Base-by-base conservation (phyloP, 1,140 invertebrate genomes). In the Bombus confusus region DNA sequence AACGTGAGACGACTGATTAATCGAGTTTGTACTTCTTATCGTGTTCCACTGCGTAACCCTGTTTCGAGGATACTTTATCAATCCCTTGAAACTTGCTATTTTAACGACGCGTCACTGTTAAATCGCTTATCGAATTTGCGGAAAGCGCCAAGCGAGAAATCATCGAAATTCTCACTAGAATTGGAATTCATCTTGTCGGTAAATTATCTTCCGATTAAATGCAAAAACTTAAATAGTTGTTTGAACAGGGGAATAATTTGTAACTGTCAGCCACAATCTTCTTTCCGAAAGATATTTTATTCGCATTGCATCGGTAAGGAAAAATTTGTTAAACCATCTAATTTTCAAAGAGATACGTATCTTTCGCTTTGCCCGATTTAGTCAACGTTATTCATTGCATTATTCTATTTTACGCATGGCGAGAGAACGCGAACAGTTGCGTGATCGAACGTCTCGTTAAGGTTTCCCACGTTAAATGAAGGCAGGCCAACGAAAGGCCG, bases 11-110 rank as follows among this genome's bases (percentile, higher is more conserved):
- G 78, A 69, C 64, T 80, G 62, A 80, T 80, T 80, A 80, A 80
- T 80, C 78, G 41, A 80, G 78, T 80, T 69, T 69, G 43, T 39
- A 80, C 41, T 80, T 80, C 69, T 73, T 81, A 81, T 72, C 69
- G 69, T 25, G 69, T 62, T 37, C n/a, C 43, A 43, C 64, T 43
- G 64, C 78, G 31, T 62, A 69, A 34, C 34, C 64, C 34, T 69
- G 64, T 69, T 69, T 69, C 64, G 5, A 39, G 15, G 4, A 39
- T 25, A 43, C 34, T 69, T 79, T 34, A 66, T 78, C 76, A 66
- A 78, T 15, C 59, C 22, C 39, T 10, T 39, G 62, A 34, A 79
- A 47, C 31, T 79, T 66, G n/a, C 25, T 79, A 41, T 68, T 66
- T 47, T 25, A 79, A 66, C 77, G 34, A 43, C n/a, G 62, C n/a